Evolutionary conservation across 2,113 vertebrate species (phyloP), one percentile per base, ranked within the genome.

Genomic region (Pedetes capensis): DNA sequence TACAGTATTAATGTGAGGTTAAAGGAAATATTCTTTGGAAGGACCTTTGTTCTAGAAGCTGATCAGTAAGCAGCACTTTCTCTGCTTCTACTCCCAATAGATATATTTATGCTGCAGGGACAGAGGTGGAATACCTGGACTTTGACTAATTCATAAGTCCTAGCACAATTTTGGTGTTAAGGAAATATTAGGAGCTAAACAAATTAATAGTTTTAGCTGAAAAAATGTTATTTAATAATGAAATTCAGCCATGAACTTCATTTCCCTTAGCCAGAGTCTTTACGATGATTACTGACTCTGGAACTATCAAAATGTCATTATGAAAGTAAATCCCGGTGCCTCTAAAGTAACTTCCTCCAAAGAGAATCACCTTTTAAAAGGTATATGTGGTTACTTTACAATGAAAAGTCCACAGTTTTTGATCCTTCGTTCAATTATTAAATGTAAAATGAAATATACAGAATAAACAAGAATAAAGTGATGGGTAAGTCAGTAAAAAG

Each of bases 351-450:
- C 61, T 90, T 47, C 80, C 78, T 85, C 76, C 63, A 63, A 72
- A 84, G 69, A 92, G 68, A 88, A 81, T 92, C 29, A 80, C 63
- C 90, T 93, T 95, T 94, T 86, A 14, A 51, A 96, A 94, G 78
- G 47, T 63, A 25, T 12, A 37, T 66, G n/a, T 91, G 78, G 32
- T 78, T 94, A 55, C 44, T 88, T 84, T 87, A 78, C 22, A 76
- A 6, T 80, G 14, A 75, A 39, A 93, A 76, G 5, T 25, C 42
- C 87, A 37, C 14, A 49, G 22, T 93, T 75, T 95, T 95, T 92
- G 13, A 84, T 66, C 69, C 32, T 96, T 87, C 12, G 37, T 87
- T 84, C 80, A 86, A 89, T 89, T 93, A 42, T 37, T 92, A 81
- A 75, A 78, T 80, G 23, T 80, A 51, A 75, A 83, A 68, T 79